phyloP scores from a whole-genome alignment of 2,888 invertebrate genomes.

The Mythimna vitellina region DNA sequence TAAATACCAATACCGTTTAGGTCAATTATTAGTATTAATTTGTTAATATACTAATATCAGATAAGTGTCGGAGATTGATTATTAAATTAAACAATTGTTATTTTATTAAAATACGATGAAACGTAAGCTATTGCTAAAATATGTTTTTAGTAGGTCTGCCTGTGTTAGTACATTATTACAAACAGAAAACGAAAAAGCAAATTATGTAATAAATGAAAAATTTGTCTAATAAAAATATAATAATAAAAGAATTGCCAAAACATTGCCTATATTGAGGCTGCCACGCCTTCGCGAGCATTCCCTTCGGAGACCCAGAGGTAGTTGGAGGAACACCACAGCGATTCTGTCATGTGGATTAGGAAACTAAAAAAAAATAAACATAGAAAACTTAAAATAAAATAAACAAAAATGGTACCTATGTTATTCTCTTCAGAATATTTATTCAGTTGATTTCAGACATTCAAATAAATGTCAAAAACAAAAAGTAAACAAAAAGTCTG shows the following conservation, averaged over 20 bases:
- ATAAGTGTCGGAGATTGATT: too few relatives aligned
- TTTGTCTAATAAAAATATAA: background rate
- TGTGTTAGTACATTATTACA: too few relatives aligned
- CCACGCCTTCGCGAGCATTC: background rate
- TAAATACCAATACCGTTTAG: background rate
- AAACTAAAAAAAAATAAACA: slow-evolving; percentile 28
- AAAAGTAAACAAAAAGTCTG: too few relatives aligned
- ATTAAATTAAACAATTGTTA: background rate
- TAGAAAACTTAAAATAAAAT: background rate
- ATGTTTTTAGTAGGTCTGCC: background rate
- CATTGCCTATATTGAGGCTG: slow-evolving; percentile 17
- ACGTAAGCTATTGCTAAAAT: background rate
- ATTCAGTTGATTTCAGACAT: too few relatives aligned
- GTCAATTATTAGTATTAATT: background rate
- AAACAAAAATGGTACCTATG: background rate
- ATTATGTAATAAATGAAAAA: background rate
- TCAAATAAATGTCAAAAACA: too few relatives aligned
- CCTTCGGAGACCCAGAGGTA: background rate
- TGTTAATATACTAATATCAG: too few relatives aligned
- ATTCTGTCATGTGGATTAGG: background rate
- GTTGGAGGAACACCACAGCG: background rate
- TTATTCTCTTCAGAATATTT: too few relatives aligned
- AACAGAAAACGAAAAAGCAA: background rate
- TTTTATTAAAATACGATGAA: background rate
- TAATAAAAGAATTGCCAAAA: background rate